phyloP scores from a whole-genome alignment of 2,888 invertebrate genomes.

The Phoronis australis region DNA sequence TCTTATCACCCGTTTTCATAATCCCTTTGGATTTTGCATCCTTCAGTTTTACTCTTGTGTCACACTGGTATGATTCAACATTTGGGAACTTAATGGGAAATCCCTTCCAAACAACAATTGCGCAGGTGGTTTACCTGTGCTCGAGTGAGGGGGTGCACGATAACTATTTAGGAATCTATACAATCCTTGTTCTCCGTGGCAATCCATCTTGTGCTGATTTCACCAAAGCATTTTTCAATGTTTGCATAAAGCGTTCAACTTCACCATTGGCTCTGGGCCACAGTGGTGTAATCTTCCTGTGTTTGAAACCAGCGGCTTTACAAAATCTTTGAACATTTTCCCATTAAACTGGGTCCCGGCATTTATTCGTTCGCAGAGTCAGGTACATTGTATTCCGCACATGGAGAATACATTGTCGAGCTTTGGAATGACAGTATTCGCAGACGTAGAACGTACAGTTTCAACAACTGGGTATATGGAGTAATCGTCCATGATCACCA shows the following conservation, averaged over 20 bases:
- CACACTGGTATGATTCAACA: too few relatives aligned
- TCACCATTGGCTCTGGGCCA: slow-evolving; percentile 7
- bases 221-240: slow-evolving; percentile 3
- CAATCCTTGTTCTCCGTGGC: slow-evolving; percentile 11
- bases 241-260: slow-evolving; percentile 3
- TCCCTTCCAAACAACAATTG: too few relatives aligned
- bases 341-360: slow-evolving; percentile 10
- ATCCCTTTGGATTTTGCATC: too few relatives aligned
- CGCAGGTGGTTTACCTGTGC: slow-evolving; percentile 7
- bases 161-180: slow-evolving; percentile 10
- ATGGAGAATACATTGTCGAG: slow-evolving; percentile 14
- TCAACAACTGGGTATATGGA: slow-evolving; percentile 17
- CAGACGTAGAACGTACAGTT: slow-evolving; percentile 9
- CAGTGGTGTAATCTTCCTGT: slow-evolving; percentile 7
- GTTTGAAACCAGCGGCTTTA: not conserved
- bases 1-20: too few relatives aligned
- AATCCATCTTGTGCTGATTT: slow-evolving; percentile 1
- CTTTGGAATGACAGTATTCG: slow-evolving; percentile 11
- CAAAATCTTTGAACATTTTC: not conserved
- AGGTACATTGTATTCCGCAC: slow-evolving; percentile 14
- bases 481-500: slow-evolving; percentile 21
- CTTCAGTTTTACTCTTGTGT: too few relatives aligned
- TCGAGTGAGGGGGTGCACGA: slow-evolving; percentile 8
- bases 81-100: too few relatives aligned
- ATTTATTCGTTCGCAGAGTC: too few relatives aligned